Conservation (phyloP, 2,113 vertebrate species). For the Bothrops jararaca region DNA sequence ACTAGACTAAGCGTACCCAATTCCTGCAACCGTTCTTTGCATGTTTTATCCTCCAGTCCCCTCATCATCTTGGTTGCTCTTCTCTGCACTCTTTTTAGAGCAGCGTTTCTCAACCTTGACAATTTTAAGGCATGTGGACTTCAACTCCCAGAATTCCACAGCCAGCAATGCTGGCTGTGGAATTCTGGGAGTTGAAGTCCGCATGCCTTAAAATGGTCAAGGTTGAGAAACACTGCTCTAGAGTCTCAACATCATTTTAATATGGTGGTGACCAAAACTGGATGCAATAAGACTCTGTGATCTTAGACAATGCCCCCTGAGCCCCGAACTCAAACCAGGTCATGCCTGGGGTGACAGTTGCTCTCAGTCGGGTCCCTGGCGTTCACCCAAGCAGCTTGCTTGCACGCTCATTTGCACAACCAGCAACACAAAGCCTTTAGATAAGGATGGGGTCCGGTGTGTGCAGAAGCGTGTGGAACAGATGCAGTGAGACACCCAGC, state of each 20-base stretch:
- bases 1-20: not conserved
- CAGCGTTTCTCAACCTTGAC: no score
- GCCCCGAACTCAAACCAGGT: not conserved
- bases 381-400: not conserved
- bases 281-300: not conserved
- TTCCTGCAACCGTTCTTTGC: not conserved
- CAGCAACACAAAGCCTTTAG: not conserved
- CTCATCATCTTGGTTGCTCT: not conserved
- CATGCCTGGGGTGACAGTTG: not conserved
- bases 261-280: not conserved
- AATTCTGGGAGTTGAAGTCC: no score
- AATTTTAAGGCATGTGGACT: no score
- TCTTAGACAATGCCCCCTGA: not conserved
- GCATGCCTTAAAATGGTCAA: no score
- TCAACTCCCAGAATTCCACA: no score
- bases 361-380: not conserved
- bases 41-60: not conserved
- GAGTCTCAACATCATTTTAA: not conserved
- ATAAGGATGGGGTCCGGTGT: not conserved
- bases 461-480: not conserved
- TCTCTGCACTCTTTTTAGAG: not conserved
- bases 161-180: no score
- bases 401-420: not conserved
- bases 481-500: constrained; percentile 14
- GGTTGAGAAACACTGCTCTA: no score